These are phyloP conservation scores for Eriosoma lanigerum DNA, from an alignment of 1,140 invertebrate genomes.

Conservation along the genomic window DNA sequence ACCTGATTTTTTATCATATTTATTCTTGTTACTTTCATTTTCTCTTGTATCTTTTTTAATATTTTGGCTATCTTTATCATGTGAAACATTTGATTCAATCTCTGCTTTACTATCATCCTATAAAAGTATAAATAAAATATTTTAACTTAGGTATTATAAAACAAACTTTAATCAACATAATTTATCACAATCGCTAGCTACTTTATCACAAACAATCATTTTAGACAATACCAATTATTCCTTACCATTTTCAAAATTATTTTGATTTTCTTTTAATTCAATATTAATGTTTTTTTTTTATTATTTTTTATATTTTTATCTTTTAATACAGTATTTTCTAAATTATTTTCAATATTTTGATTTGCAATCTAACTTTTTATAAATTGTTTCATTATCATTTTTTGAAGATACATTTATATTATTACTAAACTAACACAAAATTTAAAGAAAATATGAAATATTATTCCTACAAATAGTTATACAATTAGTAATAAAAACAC, in stretches of 20 bases:
- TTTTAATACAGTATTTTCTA: neutral
- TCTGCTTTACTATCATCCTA: conserved; percentile 43
- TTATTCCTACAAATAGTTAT: no score
- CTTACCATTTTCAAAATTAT: conserved; percentile 48
- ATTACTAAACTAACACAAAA: no score
- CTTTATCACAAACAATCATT: conserved; percentile 50
- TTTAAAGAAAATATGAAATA: no score
- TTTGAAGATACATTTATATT: no score
- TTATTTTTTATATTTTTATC: neutral
- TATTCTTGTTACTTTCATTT: conserved; percentile 43
- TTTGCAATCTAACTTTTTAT: neutral
- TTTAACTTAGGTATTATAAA: neutral
- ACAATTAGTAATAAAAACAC: no score
- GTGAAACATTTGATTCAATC: neutral
- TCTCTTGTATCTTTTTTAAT: conserved; percentile 40
- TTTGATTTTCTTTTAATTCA: conserved; percentile 23
- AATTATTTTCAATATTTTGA: neutral
- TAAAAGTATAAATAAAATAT: neutral
- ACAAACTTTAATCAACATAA: neutral
- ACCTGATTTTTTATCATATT: conserved; percentile 48
- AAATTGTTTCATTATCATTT: no score
- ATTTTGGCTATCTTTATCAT: conserved; percentile 23
- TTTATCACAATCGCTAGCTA: conserved; percentile 42
- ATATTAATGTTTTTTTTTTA: neutral
- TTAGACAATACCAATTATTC: conserved; percentile 41